Evolutionary conservation across 2,113 vertebrate genomes (phyloP).

Genomic region (Edolisoma coerulescens): DNA sequence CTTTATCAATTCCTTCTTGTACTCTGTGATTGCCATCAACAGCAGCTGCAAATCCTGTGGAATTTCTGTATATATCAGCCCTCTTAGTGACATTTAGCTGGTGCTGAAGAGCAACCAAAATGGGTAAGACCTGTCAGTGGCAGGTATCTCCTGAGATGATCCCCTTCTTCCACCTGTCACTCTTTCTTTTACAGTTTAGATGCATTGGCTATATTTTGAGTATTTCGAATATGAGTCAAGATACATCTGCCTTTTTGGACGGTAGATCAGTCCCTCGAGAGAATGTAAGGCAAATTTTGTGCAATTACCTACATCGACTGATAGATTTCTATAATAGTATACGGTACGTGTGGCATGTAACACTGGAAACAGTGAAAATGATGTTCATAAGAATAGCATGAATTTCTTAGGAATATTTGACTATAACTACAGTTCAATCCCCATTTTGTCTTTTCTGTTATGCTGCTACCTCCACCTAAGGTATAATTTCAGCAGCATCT

Average conservation of each 20-base stretch:
- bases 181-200: neutral
- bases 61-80: neutral
- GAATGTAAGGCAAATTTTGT: neutral
- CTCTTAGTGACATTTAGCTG: neutral
- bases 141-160: neutral
- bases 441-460: neutral
- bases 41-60: neutral
- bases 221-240: neutral
- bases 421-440: neutral
- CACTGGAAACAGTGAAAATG: neutral
- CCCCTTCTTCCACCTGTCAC: neutral
- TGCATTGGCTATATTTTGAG: neutral
- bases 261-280: neutral
- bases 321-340: neutral
- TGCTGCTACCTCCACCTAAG: neutral
- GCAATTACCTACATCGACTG: neutral
- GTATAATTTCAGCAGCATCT: neutral
- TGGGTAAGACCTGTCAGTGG: neutral
- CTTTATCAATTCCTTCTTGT: neutral
- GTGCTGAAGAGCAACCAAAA: neutral
- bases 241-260: neutral
- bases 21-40: neutral
- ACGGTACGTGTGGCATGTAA: neutral
- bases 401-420: neutral
- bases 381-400: neutral